phyloP scores from a whole-genome alignment of 2,888 invertebrate genomes.

The Brenthis hecate region DNA sequence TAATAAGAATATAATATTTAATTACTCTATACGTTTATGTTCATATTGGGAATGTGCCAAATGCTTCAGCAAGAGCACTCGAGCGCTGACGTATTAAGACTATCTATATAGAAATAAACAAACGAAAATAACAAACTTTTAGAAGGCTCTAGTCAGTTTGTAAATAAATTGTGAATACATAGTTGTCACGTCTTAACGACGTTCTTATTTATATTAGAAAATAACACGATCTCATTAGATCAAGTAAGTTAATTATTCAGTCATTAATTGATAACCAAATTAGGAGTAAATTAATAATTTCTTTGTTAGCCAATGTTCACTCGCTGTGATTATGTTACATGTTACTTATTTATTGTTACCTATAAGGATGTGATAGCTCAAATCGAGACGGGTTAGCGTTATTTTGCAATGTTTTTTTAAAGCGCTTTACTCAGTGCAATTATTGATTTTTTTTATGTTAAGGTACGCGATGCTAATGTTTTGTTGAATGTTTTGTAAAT shows the following conservation, averaged over 20 bases:
- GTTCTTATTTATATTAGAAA: conserved; percentile 76
- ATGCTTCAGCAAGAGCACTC: conserved; percentile 70
- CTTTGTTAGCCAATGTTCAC: conserved; percentile 82
- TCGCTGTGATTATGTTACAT: conserved; percentile 81
- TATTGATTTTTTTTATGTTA: conserved; percentile 53
- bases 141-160: conserved; percentile 80
- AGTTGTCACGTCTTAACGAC: conserved; percentile 73
- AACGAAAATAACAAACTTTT: conserved; percentile 67
- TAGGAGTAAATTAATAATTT: conserved; percentile 74
- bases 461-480: conserved; percentile 49
- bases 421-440: conserved; percentile 62
- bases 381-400: conserved; percentile 68
- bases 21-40: conserved; percentile 57
- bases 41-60: conserved; percentile 78
- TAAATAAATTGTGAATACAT: conserved; percentile 81
- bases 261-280: conserved; percentile 80
- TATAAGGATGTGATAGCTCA: conserved; percentile 76
- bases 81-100: conserved; percentile 66
- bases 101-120: conserved; percentile 63
- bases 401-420: conserved; percentile 68
- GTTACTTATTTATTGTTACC: conserved; percentile 79
- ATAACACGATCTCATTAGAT: conserved; percentile 80
- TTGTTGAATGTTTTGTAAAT: conserved; percentile 46
- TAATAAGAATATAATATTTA: conserved; percentile 44
- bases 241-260: conserved; percentile 77